Conservation (phyloP, 2,797 vertebrate genomes). For the Numenius phaeopus region DNA sequence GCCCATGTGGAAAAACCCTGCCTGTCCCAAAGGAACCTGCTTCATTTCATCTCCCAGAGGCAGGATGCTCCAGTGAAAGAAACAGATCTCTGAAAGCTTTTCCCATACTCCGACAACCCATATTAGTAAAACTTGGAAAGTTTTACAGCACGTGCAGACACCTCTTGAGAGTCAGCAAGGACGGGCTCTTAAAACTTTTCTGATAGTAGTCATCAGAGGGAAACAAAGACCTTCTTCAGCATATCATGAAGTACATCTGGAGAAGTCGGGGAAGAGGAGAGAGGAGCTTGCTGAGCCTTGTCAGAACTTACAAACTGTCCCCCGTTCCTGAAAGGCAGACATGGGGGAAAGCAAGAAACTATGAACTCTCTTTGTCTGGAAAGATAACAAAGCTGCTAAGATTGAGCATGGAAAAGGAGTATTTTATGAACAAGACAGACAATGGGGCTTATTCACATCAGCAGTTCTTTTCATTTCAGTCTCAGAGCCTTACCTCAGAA, state of each 20-base stretch:
- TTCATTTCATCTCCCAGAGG: not conserved
- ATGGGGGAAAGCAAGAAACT: not conserved
- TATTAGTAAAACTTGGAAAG: not conserved
- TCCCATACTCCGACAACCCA: not conserved
- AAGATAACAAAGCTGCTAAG: not conserved
- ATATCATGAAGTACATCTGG: not conserved
- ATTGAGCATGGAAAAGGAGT: not conserved
- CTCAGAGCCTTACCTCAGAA: not conserved
- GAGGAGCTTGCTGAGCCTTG: not conserved
- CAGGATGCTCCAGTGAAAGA: not conserved
- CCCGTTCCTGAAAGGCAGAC: not conserved
- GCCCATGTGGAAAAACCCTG: fast-evolving
- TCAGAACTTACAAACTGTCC: not conserved
- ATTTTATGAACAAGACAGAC: not conserved
- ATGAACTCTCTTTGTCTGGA: not conserved
- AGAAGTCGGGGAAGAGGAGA: not conserved
- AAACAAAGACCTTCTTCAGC: not conserved
- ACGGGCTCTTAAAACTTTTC: not conserved
- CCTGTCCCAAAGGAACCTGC: not conserved
- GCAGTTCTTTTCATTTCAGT: not conserved
- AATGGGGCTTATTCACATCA: not conserved
- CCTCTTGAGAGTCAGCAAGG: not conserved
- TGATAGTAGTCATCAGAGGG: not conserved
- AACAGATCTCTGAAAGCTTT: not conserved
- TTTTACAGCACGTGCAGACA: not conserved